Conservation (phyloP, 2,797 vertebrate species). For the Neopelma chrysocephalum region DNA sequence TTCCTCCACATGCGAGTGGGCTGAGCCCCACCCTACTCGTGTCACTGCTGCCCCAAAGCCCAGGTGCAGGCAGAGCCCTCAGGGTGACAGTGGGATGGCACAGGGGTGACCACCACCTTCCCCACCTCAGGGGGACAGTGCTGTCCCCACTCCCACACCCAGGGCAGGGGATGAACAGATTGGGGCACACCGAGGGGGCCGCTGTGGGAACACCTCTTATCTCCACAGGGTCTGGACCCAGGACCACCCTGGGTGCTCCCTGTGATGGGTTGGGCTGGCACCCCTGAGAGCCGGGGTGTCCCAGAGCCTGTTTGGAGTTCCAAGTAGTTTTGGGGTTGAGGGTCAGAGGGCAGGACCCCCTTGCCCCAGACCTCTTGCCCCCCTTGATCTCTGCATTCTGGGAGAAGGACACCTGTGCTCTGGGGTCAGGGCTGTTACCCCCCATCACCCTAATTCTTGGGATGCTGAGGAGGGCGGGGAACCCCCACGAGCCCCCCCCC, state of each 20-base stretch:
- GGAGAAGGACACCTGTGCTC: not conserved
- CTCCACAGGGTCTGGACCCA: rapidly evolving
- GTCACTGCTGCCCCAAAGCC: not conserved
- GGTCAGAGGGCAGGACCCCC: not conserved
- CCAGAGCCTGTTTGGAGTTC: not conserved
- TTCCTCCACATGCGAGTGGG: not conserved
- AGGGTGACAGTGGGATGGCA: not conserved
- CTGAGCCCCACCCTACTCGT: not conserved
- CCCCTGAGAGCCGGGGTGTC: not conserved
- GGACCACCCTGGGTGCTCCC: not conserved
- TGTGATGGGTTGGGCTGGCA: not conserved
- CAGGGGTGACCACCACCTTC: not conserved
- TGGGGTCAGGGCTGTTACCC: not conserved
- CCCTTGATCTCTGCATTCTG: not conserved
- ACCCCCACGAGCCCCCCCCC: not conserved
- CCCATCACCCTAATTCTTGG: not conserved
- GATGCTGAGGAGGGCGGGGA: not conserved
- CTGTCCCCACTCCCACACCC: not conserved
- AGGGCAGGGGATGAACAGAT: too few species aligned
- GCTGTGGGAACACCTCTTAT: not conserved
- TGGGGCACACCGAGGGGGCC: not conserved
- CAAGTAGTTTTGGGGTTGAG: not conserved
- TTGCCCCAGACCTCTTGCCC: not conserved
- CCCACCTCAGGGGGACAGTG: not conserved
- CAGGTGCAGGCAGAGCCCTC: not conserved